These are phyloP conservation scores for Halocaridina rubra DNA, from an alignment of 2,888 invertebrate genomes.

Conservation along the genomic window DNA sequence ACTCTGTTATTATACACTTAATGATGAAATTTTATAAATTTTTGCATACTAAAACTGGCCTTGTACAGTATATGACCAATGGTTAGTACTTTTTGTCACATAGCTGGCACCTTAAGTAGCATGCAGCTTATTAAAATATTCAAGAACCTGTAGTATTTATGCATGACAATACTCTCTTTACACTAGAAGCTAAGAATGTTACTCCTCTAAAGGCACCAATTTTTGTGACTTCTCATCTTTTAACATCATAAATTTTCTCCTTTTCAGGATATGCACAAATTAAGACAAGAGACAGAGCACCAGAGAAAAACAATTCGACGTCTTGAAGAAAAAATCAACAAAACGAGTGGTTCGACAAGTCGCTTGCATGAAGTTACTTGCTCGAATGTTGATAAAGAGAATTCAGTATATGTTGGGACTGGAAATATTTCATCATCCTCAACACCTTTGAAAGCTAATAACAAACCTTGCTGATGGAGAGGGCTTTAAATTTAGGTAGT, in stretches of 20 bases:
- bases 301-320: slow-evolving; percentile 50
- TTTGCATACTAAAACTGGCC: too few species aligned
- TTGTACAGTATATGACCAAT: too few species aligned
- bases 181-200: neutral
- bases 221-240: neutral
- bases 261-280: slow-evolving; percentile 51
- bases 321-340: slow-evolving; percentile 37
- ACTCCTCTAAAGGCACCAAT: neutral
- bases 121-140: neutral
- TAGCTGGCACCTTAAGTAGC: neutral
- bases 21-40: too few species aligned
- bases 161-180: neutral
- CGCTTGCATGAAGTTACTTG: neutral
- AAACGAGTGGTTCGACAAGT: neutral
- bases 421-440: slow-evolving; percentile 3
- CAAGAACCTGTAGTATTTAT: neutral
- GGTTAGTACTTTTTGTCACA: neutral
- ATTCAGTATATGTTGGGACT: neutral
- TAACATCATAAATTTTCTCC: neutral
- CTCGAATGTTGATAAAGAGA: slow-evolving; percentile 50
- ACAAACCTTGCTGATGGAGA: too few species aligned
- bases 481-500: too few species aligned
- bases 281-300: slow-evolving; percentile 42
- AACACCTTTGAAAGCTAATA: slow-evolving; percentile 41
- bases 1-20: too few species aligned